phyloP scores from a whole-genome alignment of 2,113 vertebrate genomes.

The Ictalurus punctatus region DNA sequence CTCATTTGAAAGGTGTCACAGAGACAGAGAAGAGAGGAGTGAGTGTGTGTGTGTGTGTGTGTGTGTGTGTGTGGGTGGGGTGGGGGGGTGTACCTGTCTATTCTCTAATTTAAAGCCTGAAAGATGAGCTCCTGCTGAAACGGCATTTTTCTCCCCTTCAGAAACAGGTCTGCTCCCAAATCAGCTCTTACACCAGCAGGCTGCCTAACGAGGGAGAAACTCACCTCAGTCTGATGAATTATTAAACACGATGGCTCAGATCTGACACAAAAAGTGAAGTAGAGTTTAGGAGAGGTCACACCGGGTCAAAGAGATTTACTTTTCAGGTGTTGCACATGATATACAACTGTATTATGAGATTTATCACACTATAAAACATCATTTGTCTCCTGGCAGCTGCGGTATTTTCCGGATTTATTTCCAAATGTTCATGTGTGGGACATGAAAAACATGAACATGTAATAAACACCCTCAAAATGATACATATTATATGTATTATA shows the following conservation, averaged over 20 bases:
- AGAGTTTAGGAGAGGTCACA: background rate
- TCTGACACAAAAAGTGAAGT: background rate
- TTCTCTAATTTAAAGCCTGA: conserved; percentile 34
- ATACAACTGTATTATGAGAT: background rate
- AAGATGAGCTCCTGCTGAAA: conserved; percentile 43
- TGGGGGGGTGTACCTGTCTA: background rate
- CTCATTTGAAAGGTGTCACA: conserved; percentile 46
- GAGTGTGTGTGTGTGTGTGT: conserved; percentile 15
- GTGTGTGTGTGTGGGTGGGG: conserved; percentile 9
- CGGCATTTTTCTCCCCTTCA: background rate
- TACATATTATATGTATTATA: background rate
- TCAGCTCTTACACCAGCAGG: conserved; percentile 29
- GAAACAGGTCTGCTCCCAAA: background rate
- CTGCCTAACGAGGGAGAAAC: conserved; percentile 31
- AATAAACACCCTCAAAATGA: background rate
- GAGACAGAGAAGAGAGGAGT: conserved; percentile 9
- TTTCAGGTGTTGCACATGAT: background rate
- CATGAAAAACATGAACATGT: background rate
- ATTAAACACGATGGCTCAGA: conserved; percentile 31
- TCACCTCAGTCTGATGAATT: conserved; percentile 41
- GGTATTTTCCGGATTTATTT: background rate
- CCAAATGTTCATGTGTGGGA: background rate
- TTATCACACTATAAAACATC: background rate
- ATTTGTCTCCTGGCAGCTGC: background rate
- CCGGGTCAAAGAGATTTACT: background rate